These are phyloP conservation scores for Mastigias papua DNA, from an alignment of 30 jellyfish, hydroid and myxozoan species.

Conservation along the genomic window DNA sequence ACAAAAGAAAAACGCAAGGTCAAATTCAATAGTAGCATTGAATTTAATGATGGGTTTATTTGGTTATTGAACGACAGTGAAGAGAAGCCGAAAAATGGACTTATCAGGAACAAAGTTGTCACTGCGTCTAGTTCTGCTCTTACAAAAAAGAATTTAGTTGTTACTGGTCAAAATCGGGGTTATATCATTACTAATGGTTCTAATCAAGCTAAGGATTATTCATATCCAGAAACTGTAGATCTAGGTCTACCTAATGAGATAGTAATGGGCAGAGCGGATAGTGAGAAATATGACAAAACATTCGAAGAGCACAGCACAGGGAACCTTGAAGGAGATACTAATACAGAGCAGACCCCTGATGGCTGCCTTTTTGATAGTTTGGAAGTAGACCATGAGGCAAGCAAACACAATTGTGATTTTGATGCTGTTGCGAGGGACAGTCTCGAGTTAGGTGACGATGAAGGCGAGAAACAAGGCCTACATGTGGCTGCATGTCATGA, in stretches of 20 bases:
- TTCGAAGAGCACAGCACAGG: too few relatives aligned
- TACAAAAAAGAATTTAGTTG: background rate
- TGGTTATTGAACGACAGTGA: slow-evolving; percentile 75
- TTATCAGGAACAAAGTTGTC: background rate
- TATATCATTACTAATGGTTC: background rate
- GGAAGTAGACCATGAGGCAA: background rate
- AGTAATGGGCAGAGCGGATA: background rate
- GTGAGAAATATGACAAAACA: background rate
- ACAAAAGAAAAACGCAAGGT: slow-evolving; percentile 75
- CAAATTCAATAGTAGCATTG: slow-evolving; percentile 83
- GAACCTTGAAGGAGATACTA: too few relatives aligned
- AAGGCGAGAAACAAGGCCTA: background rate
- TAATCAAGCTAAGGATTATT: slow-evolving; percentile 45
- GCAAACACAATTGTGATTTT: background rate
- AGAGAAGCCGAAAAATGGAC: slow-evolving; percentile 40
- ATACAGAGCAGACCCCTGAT: background rate
- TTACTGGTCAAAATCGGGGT: background rate
- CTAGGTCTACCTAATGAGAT: slow-evolving; percentile 1
- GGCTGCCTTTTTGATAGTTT: slow-evolving; percentile 10
- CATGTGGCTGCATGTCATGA: background rate
- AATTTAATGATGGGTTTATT: slow-evolving; percentile 88
- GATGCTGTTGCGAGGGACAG: slow-evolving; percentile 1
- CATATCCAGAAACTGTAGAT: slow-evolving; percentile 79
- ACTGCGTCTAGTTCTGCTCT: background rate
- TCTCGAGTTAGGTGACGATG: background rate